Evolutionary conservation across 2,888 invertebrate genomes (phyloP), one percentile per base, ranked within the genome.

Genomic region (Acanthosoma haemorrhoidale): DNA sequence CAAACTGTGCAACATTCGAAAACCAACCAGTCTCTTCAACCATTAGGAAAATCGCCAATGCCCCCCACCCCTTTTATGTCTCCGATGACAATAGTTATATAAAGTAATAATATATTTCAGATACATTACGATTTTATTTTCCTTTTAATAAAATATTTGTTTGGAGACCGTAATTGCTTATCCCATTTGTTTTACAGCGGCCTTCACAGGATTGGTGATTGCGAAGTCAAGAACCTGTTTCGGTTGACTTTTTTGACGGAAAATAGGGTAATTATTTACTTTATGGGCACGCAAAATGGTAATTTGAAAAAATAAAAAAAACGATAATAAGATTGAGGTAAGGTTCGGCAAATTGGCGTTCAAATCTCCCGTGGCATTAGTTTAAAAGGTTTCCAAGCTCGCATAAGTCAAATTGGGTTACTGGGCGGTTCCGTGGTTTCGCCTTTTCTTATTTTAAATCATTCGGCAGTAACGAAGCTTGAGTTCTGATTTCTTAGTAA

Each of bases 241-340:
- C 5, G 25, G 8, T 25, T 13, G 4, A 2, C 13, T 13, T 25
- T 25, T 51, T 25, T 25, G 51, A 25, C 29, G n/a, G 5, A 51
- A 51, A 29, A 51, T 51, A 51, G 51, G 25, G 51, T 25, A 51
- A 51, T 51, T 29, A 51, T 25, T 25, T 13, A 29, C 51, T 51
- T 2, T 25, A 51, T 51, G 25, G 51, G 21, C n/a, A 13, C 25
- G n/a, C 13, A 13, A 5, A 5, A n/a, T 9, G 51, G 29, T 51
- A 51, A 51, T 51, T 51, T 51, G 51, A 25, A 25, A 51, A 25
- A 51, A 51, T 51, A 51, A 51, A 25, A n/a, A 25, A 51, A n/a
- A 5, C 25, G 11, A 25, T 4, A 11, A 11, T 9, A 1, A 13
- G 21, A 43, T 43, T 18, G 13, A 11, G 13, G 43, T 21, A 21